Base-by-base conservation (phyloP, 2,797 vertebrate genomes). In the Epinephelus malabaricus region DNA sequence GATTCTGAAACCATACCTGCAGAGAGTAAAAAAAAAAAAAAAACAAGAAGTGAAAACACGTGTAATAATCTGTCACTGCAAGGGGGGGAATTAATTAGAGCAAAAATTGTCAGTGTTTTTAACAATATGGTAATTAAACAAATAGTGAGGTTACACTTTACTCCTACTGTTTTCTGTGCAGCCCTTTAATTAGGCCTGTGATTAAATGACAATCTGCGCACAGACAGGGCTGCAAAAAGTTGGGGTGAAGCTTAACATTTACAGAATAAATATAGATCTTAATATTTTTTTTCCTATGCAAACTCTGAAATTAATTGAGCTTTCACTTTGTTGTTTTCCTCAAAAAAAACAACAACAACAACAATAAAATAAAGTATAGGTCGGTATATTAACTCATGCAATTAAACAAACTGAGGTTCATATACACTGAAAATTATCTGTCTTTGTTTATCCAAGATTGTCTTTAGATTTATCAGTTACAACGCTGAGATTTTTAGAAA, bases 1-100 rank as follows among this genome's bases (percentile, higher is more conserved):
- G 97, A 83, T 99, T 99, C 95, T 99, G 98, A 94, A 99, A 99
- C 98, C 98, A 99, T 21, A 99, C 98, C 98, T 99, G 93, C 88
- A 93, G 93, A 92, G 86, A n/a, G 5, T 34, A 6, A 34, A 34
- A 34, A 14, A 34, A 34, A 34, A 21, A 21, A 21, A 0, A 14
- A 34, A 34, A 6, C 0, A 25, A 1, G 9, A 6, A 13, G 34
- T 38, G 58, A 58, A 55, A 51, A 62, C 38, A 19, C 19, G 53
- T 69, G 73, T 64, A 18, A 77, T 14, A 54, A 3, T 46, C 60
- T 83, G 70, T 55, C 68, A 62, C 3, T 67, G 69, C 69, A n/a
- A 50, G 45, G 51, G 62, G 47, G 21, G 5, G 15, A 60, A 70
- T 76, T 74, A 73, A 78, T 82, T 74, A 73, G 63, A 54, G 14